Conservation (phyloP, 64 coral and sea anemone genomes). For the Astreopora myriophthalma region DNA sequence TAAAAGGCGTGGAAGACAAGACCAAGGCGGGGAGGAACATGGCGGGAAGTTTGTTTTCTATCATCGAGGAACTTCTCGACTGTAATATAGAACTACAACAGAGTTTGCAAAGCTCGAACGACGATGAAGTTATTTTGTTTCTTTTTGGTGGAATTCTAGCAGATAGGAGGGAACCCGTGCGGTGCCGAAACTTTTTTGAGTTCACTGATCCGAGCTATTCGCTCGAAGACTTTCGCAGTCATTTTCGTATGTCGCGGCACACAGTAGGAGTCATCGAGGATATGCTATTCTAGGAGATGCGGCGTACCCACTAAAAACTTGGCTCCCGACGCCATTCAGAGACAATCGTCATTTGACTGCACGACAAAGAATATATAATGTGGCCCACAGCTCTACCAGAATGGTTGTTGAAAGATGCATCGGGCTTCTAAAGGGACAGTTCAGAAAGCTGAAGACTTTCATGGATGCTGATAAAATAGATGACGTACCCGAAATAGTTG, state of each 20-base stretch:
- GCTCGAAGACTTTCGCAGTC: conserved; percentile 24
- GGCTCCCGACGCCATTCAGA: conserved; percentile 46
- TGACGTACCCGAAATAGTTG: not conserved
- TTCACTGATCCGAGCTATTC: conserved; percentile 4
- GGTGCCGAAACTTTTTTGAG: not conserved
- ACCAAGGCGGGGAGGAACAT: too few relatives aligned
- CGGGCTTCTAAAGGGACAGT: conserved; percentile 15
- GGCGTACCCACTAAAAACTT: conserved; percentile 24
- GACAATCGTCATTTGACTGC: conserved; percentile 2
- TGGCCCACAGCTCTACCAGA: conserved; percentile 5
- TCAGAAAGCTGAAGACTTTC: conserved; percentile 15
- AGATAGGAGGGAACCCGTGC: too few relatives aligned
- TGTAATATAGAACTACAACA: not conserved
- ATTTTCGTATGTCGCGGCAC: conserved; percentile 18
- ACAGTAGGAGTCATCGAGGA: conserved; percentile 18
- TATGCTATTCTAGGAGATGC: conserved; percentile 47
- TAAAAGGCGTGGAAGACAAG: too few relatives aligned
- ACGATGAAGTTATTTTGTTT: not conserved
- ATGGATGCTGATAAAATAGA: conserved; percentile 19
- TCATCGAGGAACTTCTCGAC: not conserved
- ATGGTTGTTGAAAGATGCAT: conserved; percentile 42
- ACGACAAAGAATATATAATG: not conserved
- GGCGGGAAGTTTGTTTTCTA: not conserved
- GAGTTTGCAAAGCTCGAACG: not conserved
- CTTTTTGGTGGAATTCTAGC: not conserved